These are phyloP conservation scores for Florisuga fusca DNA, from an alignment of 2,797 vertebrate genomes.

Conservation along the genomic window DNA sequence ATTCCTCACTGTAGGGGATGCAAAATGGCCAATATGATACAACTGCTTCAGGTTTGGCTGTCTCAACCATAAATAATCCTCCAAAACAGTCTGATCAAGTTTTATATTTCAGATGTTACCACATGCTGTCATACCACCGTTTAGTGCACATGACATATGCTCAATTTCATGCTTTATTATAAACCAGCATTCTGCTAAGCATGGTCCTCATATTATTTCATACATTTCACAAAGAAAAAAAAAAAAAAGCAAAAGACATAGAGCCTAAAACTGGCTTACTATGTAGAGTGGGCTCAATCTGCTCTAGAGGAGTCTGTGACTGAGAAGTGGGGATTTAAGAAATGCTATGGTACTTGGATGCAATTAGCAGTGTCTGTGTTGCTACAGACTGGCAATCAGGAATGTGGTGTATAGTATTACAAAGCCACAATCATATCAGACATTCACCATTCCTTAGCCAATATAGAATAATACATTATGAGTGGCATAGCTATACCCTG, in stretches of 20 bases:
- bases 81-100: not conserved
- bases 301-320: not conserved
- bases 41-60: not conserved
- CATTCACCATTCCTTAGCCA: not conserved
- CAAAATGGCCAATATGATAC: not conserved
- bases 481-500: not conserved
- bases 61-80: not conserved
- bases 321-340: not conserved
- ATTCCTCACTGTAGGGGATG: not conserved
- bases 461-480: not conserved
- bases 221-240: not conserved
- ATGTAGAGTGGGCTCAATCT: not conserved
- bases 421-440: not conserved
- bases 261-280: not conserved
- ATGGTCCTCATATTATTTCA: not conserved
- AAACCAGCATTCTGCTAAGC: not conserved
- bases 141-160: accelerated
- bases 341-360: not conserved
- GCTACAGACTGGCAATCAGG: not conserved
- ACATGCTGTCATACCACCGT: accelerated
- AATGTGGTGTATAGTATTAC: not conserved
- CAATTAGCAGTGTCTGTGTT: not conserved
- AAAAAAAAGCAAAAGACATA: not conserved
- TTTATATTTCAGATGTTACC: not conserved
- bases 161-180: not conserved